Percentiles rank a stretch among this genome's conserved stretches.
Evolutionary conservation across 2,888 invertebrate genomes (phyloP).

Genomic region (Troglohyphantes excavatus): DNA sequence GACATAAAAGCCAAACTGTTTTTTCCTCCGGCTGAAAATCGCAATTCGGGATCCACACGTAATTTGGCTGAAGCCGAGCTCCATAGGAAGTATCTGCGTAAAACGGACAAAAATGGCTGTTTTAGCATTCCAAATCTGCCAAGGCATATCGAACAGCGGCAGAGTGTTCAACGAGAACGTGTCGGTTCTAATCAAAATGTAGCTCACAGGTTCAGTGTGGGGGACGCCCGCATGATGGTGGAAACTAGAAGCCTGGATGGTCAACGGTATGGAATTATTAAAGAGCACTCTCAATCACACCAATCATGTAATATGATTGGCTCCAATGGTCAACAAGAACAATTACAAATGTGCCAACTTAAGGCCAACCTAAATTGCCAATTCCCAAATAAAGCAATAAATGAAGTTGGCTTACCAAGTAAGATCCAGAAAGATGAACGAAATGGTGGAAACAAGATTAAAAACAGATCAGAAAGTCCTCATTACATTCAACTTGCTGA

Average conservation of each 20-base stretch:
- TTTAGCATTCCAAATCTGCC: constrained; percentile 34
- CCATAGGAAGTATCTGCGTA: background rate
- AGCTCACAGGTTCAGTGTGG: constrained; percentile 10
- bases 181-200: background rate
- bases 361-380: background rate
- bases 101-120: background rate
- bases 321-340: background rate
- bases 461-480: constrained; percentile 45
- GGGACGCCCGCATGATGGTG: constrained; percentile 1
- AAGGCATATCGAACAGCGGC: background rate
- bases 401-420: constrained; percentile 62
- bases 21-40: constrained; percentile 2
- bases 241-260: constrained; percentile 7
- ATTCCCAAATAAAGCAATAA: constrained; percentile 64
- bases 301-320: background rate
- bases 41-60: background rate
- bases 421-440: background rate
- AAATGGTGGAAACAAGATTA: background rate
- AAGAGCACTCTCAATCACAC: background rate
- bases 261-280: background rate
- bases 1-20: background rate
- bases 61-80: background rate
- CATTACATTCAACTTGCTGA: constrained; percentile 69
- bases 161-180: background rate
- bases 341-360: background rate